Base-by-base conservation (phyloP, 2,888 invertebrate species). In the Romanomermis culicivorax region DNA sequence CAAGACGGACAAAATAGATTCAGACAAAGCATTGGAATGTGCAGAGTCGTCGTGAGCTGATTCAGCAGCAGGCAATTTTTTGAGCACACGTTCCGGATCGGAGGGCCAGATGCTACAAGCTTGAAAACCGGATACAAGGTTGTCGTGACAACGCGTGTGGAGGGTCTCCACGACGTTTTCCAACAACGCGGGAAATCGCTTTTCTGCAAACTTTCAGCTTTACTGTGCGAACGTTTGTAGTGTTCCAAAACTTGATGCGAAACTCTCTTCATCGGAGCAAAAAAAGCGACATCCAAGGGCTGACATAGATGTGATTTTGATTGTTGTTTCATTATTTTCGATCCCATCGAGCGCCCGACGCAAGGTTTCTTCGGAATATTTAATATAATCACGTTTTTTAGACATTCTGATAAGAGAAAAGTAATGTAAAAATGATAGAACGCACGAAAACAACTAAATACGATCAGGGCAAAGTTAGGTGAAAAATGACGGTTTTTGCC, bases 221-320 rank as follows among this genome's bases (percentile, higher is more conserved):
- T 36, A 17, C 36, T 36, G 17, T 36, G 36, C 7, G 36, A 36
- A 36, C 36, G 36, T 17, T 36, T 36, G 36, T 36, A 11, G 7
- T 36, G 11, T 36, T 36, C 36, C 36, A 36, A 36, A 11, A 36
- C 36, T 11, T 7, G 11, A 36, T 17, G 36, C 65, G 64, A 66
- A 51, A 56, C 60, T 54, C 17, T 58, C n/a, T n/a, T 68, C 57
- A 67, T 57, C 2, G 67, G 66, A 14, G 60, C 53, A 54, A 68
- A 70, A 51, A 64, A 64, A 4, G 66, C 64, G 2, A 69, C 65
- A 61, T 68, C 67, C 24, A 69, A 56, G 1, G 68, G 67, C 57
- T 68, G 68, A n/a, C 61, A 62, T 7, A 68, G 47, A 53, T 69
- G 66, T 0, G 67, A 68, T 17, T 11, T 36, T 36, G 36, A 36